A percentile compares a stretch with the other conserved stretches of the same genome.
phyloP scores from a whole-genome alignment of 2,797 vertebrate species.

The Falco naumanni region DNA sequence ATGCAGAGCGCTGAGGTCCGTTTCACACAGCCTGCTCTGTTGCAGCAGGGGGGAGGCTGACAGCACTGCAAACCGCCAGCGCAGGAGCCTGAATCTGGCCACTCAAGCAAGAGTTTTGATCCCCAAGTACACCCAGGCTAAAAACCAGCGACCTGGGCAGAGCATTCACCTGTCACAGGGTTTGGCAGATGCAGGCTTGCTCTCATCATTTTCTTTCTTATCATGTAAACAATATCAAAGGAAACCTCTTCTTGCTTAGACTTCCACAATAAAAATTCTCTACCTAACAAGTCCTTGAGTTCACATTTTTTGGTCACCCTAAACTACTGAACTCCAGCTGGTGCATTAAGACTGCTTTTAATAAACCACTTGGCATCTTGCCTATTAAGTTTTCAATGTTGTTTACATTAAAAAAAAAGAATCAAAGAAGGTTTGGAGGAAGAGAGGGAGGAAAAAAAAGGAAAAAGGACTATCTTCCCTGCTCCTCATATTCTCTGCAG shows the following conservation, averaged over 20 bases:
- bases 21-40: not conserved
- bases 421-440: not conserved
- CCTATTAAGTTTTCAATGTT: not conserved
- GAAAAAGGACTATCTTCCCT: not conserved
- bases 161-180: not conserved
- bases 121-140: not conserved
- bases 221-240: not conserved
- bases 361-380: not conserved
- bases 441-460: not conserved
- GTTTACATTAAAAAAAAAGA: not conserved
- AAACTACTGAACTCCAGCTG: not conserved
- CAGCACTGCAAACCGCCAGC: not conserved
- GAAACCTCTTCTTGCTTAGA: not conserved
- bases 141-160: not conserved
- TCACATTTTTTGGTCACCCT: not conserved
- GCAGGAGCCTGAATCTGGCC: not conserved
- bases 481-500: not conserved
- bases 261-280: not conserved
- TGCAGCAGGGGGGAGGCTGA: not conserved
- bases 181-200: not conserved
- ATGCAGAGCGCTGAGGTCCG: not conserved
- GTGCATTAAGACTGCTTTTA: not conserved
- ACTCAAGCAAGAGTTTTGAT: not conserved
- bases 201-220: not conserved
- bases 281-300: not conserved